phyloP scores from a whole-genome alignment of 2,797 vertebrate species.

The Philypnodon macrostomus region DNA sequence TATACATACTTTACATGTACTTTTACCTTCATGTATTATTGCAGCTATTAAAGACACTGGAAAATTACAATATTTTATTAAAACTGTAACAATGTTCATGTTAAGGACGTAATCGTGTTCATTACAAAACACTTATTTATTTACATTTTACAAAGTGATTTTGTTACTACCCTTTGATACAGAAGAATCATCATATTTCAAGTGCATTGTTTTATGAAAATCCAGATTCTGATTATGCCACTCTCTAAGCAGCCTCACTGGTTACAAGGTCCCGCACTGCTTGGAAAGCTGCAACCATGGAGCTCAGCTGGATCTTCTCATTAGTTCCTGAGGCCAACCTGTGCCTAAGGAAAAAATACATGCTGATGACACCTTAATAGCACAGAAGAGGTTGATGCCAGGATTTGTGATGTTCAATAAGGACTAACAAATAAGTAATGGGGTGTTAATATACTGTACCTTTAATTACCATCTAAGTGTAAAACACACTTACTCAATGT shows the following conservation, averaged over 20 bases:
- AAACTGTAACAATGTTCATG: constrained; percentile 36
- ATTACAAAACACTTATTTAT: not conserved
- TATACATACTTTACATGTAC: constrained; percentile 30
- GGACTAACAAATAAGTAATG: no score
- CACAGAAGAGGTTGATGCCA: no score
- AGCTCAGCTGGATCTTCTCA: constrained; percentile 96
- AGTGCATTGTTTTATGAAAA: not conserved
- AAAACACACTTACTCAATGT: constrained; percentile 87
- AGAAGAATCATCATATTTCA: no score
- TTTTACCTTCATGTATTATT: constrained; percentile 31
- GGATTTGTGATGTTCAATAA: no score
- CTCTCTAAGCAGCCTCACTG: constrained; percentile 80
- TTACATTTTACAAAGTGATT: not conserved
- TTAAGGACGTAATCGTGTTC: no score
- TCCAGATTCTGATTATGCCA: not conserved
- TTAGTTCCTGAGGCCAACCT: constrained; percentile 88
- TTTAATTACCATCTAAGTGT: no score
- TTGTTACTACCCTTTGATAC: not conserved
- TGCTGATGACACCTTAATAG: not conserved
- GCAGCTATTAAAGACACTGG: constrained; percentile 28
- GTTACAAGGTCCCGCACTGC: constrained; percentile 90
- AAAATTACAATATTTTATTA: constrained; percentile 60
- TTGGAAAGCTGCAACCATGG: constrained; percentile 94
- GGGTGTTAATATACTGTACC: no score
- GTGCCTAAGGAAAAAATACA: constrained; percentile 69